Evolutionary conservation across 2,888 invertebrate genomes (phyloP), one percentile per base, ranked within the genome.

Genomic region (Dyspetes luteomarginatus): DNA sequence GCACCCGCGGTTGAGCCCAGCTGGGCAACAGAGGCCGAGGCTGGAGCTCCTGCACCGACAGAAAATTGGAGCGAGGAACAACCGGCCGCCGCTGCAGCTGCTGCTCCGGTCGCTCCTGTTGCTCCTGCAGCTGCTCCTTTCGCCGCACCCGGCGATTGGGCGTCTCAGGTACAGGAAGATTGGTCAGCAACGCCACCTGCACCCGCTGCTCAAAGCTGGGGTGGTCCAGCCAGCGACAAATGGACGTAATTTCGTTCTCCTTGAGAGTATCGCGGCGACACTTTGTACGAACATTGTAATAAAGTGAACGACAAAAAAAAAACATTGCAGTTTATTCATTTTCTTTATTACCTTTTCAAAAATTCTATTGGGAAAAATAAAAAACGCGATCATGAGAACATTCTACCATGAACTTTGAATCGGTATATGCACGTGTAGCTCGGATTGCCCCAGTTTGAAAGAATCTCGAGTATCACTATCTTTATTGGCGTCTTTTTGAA

Each of bases 11-110:
- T 90, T 69, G 94, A 94, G 48, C 92, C 94, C 76, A 94, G 94
- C 83, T 95, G 95, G 95, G 94, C 94, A 0, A 93, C 92, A 79
- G 93, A 93, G 41, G 92, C 92, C 36, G 93, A 93, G 45, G 92
- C 93, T 71, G 87, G 90, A 76, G 92, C 91, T 84, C 77, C 83
- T 0, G 84, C 88, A 0, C 78, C 89, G 2, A 80, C 91, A 7
- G 92, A 92, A 52, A 94, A 91, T 84, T 95, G 94, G 94, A 93
- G 93, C 62, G 93, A 93, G 71, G 94, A 94, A 1, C 7, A 48
- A 22, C 28, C 92, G 36, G 87, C 90, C 45, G 87, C 90, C 64
- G 86, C 91, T 41, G 86, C 92, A 50, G 86, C 90, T 4, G 86
- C 85, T 64, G 85, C 89, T 24, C 89, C 90, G 12, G 89, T 90